Evolutionary conservation across 2,797 vertebrate genomes (phyloP).

Genomic region (Antennarius maculatus): DNA sequence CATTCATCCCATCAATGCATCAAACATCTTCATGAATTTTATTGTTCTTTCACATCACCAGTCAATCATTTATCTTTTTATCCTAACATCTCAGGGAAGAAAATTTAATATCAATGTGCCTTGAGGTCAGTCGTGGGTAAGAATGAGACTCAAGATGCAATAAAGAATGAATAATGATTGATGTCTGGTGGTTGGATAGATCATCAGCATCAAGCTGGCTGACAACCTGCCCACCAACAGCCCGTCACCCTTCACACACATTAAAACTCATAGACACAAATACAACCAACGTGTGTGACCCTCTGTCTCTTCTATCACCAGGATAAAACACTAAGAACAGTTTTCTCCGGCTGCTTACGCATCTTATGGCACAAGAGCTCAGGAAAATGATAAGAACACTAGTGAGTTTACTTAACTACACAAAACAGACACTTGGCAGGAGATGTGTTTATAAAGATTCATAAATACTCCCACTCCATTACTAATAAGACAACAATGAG

Average conservation of each 20-base stretch:
- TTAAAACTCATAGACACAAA: neutral
- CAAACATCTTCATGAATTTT: slow-evolving; percentile 25
- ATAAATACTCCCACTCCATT: slow-evolving; percentile 61
- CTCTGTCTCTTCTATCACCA: slow-evolving; percentile 3
- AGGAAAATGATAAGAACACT: slow-evolving; percentile 52
- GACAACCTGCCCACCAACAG: slow-evolving; percentile 11
- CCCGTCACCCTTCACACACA: slow-evolving; percentile 1
- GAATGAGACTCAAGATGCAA: slow-evolving; percentile 41
- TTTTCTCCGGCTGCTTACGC: slow-evolving; percentile 20
- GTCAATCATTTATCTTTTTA: slow-evolving; percentile 41
- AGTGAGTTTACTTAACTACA: slow-evolving; percentile 54
- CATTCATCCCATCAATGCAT: slow-evolving; percentile 14
- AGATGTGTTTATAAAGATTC: slow-evolving; percentile 53
- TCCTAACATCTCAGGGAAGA: slow-evolving; percentile 35
- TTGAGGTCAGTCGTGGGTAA: slow-evolving; percentile 44
- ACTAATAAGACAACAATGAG: slow-evolving; percentile 61
- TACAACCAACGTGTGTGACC: neutral
- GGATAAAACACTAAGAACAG: slow-evolving; percentile 9
- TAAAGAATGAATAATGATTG: slow-evolving; percentile 46
- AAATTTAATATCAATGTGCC: slow-evolving; percentile 55
- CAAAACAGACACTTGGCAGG: slow-evolving; percentile 58
- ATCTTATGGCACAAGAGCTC: slow-evolving; percentile 33
- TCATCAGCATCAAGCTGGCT: slow-evolving; percentile 18
- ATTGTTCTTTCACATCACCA: slow-evolving; percentile 23
- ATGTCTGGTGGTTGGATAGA: slow-evolving; percentile 39